Evolutionary conservation across 1,140 invertebrate genomes (phyloP), one percentile per base, ranked within the genome.

Genomic region (Brachionus asplanchnoidis): DNA sequence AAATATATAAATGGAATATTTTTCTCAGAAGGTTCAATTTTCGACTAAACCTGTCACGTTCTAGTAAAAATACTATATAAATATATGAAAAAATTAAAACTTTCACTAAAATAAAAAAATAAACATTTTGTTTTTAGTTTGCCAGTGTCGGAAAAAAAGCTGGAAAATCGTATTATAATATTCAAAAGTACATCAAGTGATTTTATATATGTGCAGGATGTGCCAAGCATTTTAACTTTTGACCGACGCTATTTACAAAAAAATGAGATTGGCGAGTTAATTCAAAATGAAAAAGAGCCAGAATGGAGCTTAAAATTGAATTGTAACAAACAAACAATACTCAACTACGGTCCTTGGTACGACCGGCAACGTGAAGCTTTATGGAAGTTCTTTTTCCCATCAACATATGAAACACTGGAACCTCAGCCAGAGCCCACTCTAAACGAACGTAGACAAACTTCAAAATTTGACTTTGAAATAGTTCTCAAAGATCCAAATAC

Each of bases 311-410:
- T 85, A 5, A 53, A 53, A 84, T 94, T 98, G 20, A 97, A 97
- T 89, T 98, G 96, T 91, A 95, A 96, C 2, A 97, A 97, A 91
- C 96, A 94, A 26, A 99, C 97, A 53, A 95, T 98, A 88, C 96
- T 98, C 86, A 97, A 95, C 89, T 98, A 98, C 87, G 97, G 97
- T 2, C 97, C 97, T 4, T 99, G 97, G 97, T 96, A 96, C 6
- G 97, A 99, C 89, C 92, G 96, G 56, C 97, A 99, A 89, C 92
- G 89, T 84, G 96, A 98, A 89, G 93, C 96, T 90, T 90, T 99
- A 17, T 98, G 95, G 89, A 96, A 94, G 90, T 97, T 98, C 88
- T 99, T 99, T 89, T 98, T 95, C 88, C 97, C 97, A 28, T 85
- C 88, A 9, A 87, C 26, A 26, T 84, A 46, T 44, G 66, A 84